Conservation (phyloP, 2,888 invertebrate genomes). For the Mythimna albipuncta region DNA sequence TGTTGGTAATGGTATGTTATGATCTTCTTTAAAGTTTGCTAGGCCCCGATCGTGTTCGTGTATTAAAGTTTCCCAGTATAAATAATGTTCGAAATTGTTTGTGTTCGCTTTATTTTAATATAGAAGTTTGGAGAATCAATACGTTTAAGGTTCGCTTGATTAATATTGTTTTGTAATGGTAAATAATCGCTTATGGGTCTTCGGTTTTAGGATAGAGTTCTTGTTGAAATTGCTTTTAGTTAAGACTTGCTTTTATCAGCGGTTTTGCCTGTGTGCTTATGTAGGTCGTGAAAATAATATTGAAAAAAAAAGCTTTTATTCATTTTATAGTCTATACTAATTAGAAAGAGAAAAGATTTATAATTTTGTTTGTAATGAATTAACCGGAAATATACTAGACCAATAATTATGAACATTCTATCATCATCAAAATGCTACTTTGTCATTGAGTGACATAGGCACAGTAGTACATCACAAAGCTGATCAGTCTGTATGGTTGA, state of each 20-base stretch:
- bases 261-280: not conserved
- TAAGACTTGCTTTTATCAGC: not conserved
- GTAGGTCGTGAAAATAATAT: too few species aligned
- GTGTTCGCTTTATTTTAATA: conserved; percentile 46
- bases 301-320: too few species aligned
- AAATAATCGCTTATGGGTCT: conserved; percentile 36
- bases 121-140: conserved; percentile 50
- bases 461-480: too few species aligned
- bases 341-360: too few species aligned
- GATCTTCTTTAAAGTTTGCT: conserved; percentile 61
- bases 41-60: conserved; percentile 47
- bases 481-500: too few species aligned
- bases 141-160: conserved; percentile 36
- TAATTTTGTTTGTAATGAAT: too few species aligned
- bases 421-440: too few species aligned
- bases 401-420: too few species aligned
- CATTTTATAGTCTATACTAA: too few species aligned
- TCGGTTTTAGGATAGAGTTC: conserved; percentile 3
- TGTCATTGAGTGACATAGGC: too few species aligned
- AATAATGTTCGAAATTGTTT: conserved; percentile 54
- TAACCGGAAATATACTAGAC: too few species aligned
- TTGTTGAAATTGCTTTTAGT: conserved; percentile 39
- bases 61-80: conserved; percentile 46
- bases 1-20: conserved; percentile 65
- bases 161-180: conserved; percentile 44